Evolutionary conservation across 2,888 invertebrate genomes (phyloP).

Genomic region (Ashinkailepas kermadecensis): DNA sequence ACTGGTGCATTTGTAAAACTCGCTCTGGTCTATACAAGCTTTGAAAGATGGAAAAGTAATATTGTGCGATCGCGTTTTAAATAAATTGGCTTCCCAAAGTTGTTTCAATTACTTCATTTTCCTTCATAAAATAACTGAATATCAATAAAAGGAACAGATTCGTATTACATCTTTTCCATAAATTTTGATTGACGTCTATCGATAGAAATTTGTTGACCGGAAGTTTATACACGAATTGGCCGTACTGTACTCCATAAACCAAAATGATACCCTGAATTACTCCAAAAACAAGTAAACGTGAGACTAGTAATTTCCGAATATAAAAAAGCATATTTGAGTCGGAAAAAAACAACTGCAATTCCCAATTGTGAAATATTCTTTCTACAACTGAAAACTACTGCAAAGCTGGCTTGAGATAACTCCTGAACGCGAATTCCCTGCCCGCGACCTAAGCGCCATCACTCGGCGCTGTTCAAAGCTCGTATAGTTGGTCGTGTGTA

Average conservation of each 20-base stretch:
- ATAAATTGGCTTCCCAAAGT: no score
- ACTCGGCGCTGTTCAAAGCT: conserved; percentile 10
- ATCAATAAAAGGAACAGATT: no score
- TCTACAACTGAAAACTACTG: neutral
- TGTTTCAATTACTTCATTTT: no score
- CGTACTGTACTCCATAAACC: neutral
- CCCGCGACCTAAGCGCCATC: neutral
- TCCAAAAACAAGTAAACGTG: neutral
- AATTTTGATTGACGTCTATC: neutral
- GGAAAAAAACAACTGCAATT: neutral
- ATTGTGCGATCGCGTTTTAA: no score
- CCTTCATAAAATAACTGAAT: no score
- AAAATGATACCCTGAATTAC: neutral
- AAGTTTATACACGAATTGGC: neutral
- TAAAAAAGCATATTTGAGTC: no score
- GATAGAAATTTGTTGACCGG: neutral
- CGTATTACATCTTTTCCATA: no score
- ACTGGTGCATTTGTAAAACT: no score
- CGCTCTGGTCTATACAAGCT: no score
- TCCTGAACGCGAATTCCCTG: neutral
- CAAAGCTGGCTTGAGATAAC: neutral
- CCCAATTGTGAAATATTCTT: neutral
- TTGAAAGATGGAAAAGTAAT: no score
- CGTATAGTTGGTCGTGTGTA: conserved; percentile 7
- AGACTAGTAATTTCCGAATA: neutral